A percentile compares a stretch with the other conserved stretches of the same genome.
phyloP scores from a whole-genome alignment of 92 coral and sea anemone genomes.

The Siderastrea siderea region DNA sequence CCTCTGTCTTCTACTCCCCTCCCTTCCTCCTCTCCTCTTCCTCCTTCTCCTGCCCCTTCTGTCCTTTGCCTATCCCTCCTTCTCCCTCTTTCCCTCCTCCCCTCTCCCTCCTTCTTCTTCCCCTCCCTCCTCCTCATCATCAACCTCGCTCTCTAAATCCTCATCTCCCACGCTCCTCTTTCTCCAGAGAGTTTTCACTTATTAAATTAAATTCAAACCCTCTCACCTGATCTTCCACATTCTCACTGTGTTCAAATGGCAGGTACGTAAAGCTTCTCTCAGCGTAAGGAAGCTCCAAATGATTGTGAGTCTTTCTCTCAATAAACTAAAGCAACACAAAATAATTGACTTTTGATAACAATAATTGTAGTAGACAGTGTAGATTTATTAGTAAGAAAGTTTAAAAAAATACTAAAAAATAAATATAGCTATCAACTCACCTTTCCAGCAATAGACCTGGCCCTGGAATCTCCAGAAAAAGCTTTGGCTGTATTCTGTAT shows the following conservation, averaged over 20 bases:
- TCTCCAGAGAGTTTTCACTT: not conserved
- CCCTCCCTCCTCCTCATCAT: no score
- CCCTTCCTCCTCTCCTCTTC: no score
- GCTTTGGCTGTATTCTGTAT: slow-evolving; percentile 64
- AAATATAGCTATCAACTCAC: slow-evolving; percentile 16
- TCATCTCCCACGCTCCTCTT: not conserved
- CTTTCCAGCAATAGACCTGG: slow-evolving; percentile 65
- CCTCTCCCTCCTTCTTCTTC: no score
- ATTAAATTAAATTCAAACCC: not conserved
- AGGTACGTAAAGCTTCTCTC: slow-evolving; percentile 79
- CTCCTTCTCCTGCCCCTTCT: no score
- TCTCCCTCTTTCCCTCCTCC: no score
- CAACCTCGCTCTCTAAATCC: not conserved
- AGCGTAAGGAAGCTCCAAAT: slow-evolving; percentile 61
- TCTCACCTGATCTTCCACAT: slow-evolving; percentile 74
- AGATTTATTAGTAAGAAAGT: no score
- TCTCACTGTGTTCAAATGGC: slow-evolving; percentile 90
- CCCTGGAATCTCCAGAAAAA: slow-evolving; percentile 65
- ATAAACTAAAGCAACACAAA: slow-evolving; percentile 50
- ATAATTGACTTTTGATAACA: not conserved
- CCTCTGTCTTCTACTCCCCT: no score
- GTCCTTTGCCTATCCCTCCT: no score
- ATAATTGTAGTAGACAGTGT: not conserved
- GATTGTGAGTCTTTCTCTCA: slow-evolving; percentile 83
- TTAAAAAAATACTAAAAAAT: not conserved